Evolutionary conservation across 2,888 invertebrate species (phyloP).

Genomic region (Hydraecia micacea): DNA sequence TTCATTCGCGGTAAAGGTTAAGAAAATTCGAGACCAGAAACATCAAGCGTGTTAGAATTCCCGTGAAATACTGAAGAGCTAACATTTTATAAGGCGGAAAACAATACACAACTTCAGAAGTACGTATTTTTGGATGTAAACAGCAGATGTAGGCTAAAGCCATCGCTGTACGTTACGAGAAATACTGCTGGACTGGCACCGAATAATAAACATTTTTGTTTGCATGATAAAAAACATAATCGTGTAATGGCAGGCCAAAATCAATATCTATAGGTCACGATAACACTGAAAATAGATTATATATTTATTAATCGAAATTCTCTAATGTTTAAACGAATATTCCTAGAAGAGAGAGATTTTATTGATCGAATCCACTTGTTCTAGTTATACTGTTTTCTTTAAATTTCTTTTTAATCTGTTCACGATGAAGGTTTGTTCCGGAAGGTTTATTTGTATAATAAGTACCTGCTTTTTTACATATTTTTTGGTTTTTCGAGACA

Average conservation of each 20-base stretch:
- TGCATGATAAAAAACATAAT: conserved; percentile 38
- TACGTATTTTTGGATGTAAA: conserved; percentile 55
- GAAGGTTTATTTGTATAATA: background rate
- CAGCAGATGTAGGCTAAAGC: conserved; percentile 46
- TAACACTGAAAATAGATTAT: conserved; percentile 16
- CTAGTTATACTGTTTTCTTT: background rate
- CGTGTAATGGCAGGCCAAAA: conserved; percentile 13
- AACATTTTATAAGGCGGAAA: conserved; percentile 39
- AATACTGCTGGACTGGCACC: conserved; percentile 26
- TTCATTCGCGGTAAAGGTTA: conserved; percentile 26
- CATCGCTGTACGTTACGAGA: conserved; percentile 32
- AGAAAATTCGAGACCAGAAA: conserved; percentile 13
- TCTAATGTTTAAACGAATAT: background rate
- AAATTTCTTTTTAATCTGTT: background rate
- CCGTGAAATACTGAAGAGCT: conserved; percentile 28
- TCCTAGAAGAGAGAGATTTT: background rate
- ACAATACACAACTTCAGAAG: conserved; percentile 39
- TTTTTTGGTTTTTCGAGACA: no score
- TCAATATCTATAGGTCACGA: conserved; percentile 30
- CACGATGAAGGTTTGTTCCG: background rate
- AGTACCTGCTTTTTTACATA: no score
- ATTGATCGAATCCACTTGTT: background rate
- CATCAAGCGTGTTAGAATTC: conserved; percentile 37
- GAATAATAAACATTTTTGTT: conserved; percentile 47
- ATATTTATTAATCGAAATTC: conserved; percentile 21